Evolutionary conservation across 2,113 vertebrate genomes (phyloP).

Genomic region (Ictidomys tridecemlineatus): DNA sequence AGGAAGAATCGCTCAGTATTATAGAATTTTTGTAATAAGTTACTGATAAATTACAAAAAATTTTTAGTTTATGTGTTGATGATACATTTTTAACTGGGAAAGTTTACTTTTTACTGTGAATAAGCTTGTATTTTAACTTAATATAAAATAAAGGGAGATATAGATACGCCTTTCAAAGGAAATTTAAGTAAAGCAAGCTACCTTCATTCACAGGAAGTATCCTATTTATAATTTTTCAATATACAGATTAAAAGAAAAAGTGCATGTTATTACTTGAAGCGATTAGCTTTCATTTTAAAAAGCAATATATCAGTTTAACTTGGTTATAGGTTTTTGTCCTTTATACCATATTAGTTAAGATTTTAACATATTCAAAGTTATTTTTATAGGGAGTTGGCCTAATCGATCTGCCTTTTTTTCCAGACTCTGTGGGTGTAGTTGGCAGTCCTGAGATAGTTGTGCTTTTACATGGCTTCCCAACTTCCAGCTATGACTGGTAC

Average conservation of each 20-base stretch:
- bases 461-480: slow-evolving; percentile 96
- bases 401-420: background rate
- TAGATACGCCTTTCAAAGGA: background rate
- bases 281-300: slow-evolving; percentile 34
- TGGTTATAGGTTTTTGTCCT: background rate
- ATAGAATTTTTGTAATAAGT: slow-evolving; percentile 9
- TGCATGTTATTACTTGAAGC: background rate
- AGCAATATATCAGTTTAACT: background rate
- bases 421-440: slow-evolving; percentile 92
- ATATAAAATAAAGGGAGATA: slow-evolving; percentile 7
- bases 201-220: slow-evolving; percentile 18
- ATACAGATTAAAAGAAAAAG: background rate
- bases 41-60: background rate
- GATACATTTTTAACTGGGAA: background rate
- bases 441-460: slow-evolving; percentile 94
- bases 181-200: background rate
- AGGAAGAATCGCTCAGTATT: background rate
- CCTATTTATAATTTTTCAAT: background rate
- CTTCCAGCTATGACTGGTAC: slow-evolving; percentile 97
- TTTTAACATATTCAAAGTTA: background rate
- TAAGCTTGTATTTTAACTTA: background rate
- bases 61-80: background rate
- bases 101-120: slow-evolving; percentile 53
- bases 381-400: background rate
- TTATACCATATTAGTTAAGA: background rate